These are phyloP conservation scores for Lophius americanus DNA, from an alignment of 2,797 vertebrate genomes.

Conservation along the genomic window DNA sequence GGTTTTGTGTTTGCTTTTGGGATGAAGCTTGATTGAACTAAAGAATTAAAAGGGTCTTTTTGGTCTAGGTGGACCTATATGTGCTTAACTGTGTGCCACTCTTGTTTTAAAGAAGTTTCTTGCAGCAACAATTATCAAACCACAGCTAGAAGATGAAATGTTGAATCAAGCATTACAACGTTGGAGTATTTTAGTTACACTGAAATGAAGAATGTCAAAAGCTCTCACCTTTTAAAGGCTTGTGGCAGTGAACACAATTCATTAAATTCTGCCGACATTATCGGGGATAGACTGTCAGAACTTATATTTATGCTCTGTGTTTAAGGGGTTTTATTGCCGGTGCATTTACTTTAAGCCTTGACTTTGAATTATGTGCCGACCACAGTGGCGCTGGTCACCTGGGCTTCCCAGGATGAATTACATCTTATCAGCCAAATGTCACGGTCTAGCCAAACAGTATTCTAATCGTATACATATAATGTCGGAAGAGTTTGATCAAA, in stretches of 20 bases:
- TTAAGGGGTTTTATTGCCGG: slow-evolving; percentile 11
- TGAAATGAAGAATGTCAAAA: no score
- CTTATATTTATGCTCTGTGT: slow-evolving; percentile 1
- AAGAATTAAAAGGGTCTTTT: no score
- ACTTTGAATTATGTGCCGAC: slow-evolving; percentile 13
- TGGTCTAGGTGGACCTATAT: no score
- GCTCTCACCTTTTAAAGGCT: no score
- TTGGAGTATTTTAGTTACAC: no score
- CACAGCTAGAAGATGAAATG: no score
- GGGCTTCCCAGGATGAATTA: slow-evolving; percentile 2
- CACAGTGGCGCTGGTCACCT: slow-evolving; percentile 5
- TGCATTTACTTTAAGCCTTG: slow-evolving; percentile 4
- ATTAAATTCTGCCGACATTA: not conserved
- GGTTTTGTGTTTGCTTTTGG: no score
- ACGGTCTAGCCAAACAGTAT: not conserved
- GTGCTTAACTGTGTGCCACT: no score
- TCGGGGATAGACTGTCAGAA: not conserved
- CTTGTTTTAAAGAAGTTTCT: no score
- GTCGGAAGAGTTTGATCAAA: slow-evolving; percentile 20
- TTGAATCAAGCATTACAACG: no score
- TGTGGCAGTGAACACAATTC: not conserved
- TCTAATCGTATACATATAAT: slow-evolving; percentile 9
- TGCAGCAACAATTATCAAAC: no score
- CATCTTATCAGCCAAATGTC: slow-evolving; percentile 6
- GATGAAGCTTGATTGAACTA: no score